Evolutionary conservation across 2,888 invertebrate genomes (phyloP).

Genomic region (Sylvicola fuscatus): DNA sequence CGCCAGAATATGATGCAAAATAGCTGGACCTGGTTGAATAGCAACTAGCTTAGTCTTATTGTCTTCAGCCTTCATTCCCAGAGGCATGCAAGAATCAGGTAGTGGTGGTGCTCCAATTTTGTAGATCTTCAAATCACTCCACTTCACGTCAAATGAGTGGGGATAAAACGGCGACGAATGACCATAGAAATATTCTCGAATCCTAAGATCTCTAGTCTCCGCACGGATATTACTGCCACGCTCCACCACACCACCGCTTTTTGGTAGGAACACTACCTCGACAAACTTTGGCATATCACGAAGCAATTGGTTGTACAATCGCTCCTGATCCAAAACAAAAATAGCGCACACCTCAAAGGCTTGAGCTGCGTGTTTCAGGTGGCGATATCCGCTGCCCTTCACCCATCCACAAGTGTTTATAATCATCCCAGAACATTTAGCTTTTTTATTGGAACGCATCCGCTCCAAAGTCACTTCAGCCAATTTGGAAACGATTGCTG

Average conservation of each 20-base stretch:
- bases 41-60: conserved; percentile 75
- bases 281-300: conserved; percentile 87
- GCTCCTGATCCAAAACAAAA: conserved; percentile 87
- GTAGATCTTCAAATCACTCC: conserved; percentile 70
- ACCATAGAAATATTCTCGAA: conserved; percentile 94
- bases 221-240: conserved; percentile 47
- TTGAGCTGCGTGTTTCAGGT: conserved; percentile 70
- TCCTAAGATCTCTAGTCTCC: conserved; percentile 58
- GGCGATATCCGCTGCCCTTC: conserved; percentile 74
- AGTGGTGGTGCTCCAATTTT: conserved; percentile 88
- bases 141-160: conserved; percentile 86
- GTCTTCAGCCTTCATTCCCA: conserved; percentile 86
- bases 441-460: conserved; percentile 71
- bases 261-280: conserved; percentile 78
- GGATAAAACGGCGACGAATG: conserved; percentile 63
- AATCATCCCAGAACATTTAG: conserved; percentile 67
- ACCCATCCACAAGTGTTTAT: conserved; percentile 99
- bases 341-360: conserved; percentile 93
- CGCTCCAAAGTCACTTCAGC: conserved; percentile 71
- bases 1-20: conserved; percentile 75
- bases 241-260: conserved; percentile 94
- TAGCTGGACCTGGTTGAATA: conserved; percentile 50
- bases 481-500: conserved; percentile 59
- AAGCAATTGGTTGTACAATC: conserved; percentile 83
- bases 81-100: conserved; percentile 89